phyloP scores from a whole-genome alignment of 1,140 invertebrate genomes.

The Ceratosolen solmsi region DNA sequence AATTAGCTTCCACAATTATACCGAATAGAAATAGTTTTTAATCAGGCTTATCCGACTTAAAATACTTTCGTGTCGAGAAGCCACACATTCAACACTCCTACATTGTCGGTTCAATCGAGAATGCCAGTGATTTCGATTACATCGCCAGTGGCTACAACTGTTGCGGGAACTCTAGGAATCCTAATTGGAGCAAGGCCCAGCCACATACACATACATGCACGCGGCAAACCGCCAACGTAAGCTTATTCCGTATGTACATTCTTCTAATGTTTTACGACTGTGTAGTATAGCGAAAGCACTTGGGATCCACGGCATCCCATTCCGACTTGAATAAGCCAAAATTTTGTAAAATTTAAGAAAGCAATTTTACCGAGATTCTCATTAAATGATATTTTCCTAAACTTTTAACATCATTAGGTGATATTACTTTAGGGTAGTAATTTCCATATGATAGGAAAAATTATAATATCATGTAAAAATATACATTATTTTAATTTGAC shows the following conservation, averaged over 20 bases:
- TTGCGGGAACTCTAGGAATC: conserved; percentile 52
- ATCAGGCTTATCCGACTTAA: not conserved
- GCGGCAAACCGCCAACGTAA: not conserved
- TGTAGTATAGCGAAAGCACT: conserved; percentile 25
- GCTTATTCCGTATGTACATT: not conserved
- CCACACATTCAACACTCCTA: not conserved
- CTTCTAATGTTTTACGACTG: conserved; percentile 33
- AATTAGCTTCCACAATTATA: not conserved
- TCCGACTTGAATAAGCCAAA: not conserved
- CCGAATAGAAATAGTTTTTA: not conserved
- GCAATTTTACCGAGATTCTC: too few relatives aligned
- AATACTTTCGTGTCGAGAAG: not conserved
- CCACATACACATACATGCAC: too few relatives aligned
- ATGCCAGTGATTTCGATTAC: conserved; percentile 64
- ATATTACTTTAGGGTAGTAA: too few relatives aligned
- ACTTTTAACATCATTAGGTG: too few relatives aligned
- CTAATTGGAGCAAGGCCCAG: conserved; percentile 19
- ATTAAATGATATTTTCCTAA: too few relatives aligned
- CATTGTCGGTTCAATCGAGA: conserved; percentile 51
- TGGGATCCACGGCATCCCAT: not conserved
- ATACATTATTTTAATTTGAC: too few relatives aligned
- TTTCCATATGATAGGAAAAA: too few relatives aligned
- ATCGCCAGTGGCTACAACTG: conserved; percentile 36
- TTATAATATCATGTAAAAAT: too few relatives aligned
- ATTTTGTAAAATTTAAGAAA: too few relatives aligned